phyloP scores from a whole-genome alignment of 2,797 vertebrate genomes.

The Muscicapa striata region DNA sequence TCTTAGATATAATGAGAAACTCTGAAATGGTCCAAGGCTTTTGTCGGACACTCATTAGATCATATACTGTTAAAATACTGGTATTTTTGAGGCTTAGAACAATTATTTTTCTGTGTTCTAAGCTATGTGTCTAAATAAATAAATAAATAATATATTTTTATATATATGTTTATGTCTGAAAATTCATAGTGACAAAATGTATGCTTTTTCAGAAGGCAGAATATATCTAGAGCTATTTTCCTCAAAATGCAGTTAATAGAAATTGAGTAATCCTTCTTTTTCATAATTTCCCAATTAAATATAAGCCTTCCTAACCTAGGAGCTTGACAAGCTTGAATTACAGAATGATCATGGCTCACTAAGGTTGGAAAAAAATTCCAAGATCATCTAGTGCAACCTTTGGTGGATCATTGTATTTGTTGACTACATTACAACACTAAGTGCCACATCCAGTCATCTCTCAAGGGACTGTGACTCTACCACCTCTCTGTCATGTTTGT shows the following conservation, averaged over 20 bases:
- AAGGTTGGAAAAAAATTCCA: neutral
- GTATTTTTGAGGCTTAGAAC: neutral
- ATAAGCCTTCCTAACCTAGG: neutral
- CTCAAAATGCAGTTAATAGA: neutral
- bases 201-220: neutral
- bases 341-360: too few species aligned
- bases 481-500: neutral
- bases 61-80: neutral
- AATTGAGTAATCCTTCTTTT: neutral
- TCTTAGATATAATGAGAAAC: neutral
- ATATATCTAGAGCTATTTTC: neutral
- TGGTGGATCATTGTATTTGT: neutral
- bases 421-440: accelerated
- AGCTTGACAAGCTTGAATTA: neutral
- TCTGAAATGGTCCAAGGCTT: neutral
- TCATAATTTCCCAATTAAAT: neutral
- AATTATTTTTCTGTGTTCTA: neutral
- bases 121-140: neutral
- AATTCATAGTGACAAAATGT: neutral
- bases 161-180: neutral
- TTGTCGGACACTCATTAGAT: neutral
- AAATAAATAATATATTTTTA: too few species aligned
- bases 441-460: accelerated
- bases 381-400: neutral
- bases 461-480: neutral